phyloP scores from a whole-genome alignment of 2,888 invertebrate genomes.

The Drosophila subsilvestris region DNA sequence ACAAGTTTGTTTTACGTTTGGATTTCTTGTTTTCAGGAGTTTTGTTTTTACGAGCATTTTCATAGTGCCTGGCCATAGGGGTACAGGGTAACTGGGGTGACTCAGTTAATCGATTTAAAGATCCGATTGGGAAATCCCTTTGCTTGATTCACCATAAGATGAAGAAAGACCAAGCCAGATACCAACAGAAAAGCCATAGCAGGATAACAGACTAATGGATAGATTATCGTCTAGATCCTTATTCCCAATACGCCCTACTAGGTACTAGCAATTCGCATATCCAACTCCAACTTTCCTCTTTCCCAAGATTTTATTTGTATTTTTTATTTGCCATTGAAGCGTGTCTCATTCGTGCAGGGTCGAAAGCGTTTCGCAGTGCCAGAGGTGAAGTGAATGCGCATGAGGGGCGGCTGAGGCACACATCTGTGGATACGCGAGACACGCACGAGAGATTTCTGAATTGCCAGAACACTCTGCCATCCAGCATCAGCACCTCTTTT shows the following conservation, averaged over 20 bases:
- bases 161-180: not conserved
- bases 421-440: slow-evolving; percentile 46
- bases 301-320: slow-evolving; percentile 20
- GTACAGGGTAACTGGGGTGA: too few species aligned
- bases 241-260: too few species aligned
- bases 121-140: too few species aligned
- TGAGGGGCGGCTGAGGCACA: slow-evolving; percentile 25
- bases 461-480: slow-evolving; percentile 35
- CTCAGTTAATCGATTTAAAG: not conserved
- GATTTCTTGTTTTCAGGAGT: slow-evolving; percentile 32
- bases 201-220: not conserved
- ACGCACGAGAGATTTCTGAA: slow-evolving; percentile 72
- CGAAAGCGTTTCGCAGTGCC: not conserved
- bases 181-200: not conserved
- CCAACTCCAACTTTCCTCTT: too few species aligned
- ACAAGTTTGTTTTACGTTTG: slow-evolving; percentile 61
- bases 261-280: slow-evolving; percentile 18
- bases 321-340: slow-evolving; percentile 51
- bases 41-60: slow-evolving; percentile 63
- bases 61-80: slow-evolving; percentile 27
- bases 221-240: not conserved
- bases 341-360: slow-evolving; percentile 14
- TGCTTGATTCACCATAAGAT: not conserved
- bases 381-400: not conserved
- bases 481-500: not conserved